Evolutionary conservation across 2,888 invertebrate genomes (phyloP), one percentile per base, ranked within the genome.

Genomic region (Anthoptus insignis): DNA sequence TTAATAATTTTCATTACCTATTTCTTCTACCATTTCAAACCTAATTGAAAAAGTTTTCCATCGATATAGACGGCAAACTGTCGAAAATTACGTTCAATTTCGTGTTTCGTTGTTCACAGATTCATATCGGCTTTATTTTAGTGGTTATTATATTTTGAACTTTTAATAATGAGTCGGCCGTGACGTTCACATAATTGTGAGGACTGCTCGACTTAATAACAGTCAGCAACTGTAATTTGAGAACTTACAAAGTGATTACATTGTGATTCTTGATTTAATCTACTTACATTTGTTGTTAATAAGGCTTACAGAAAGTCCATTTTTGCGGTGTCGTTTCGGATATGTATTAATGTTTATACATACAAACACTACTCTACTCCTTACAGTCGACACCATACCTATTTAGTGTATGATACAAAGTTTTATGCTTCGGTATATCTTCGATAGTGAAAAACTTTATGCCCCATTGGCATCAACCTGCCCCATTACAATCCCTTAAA

Each of bases 41-140:
- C 81, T 90, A 91, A 93, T 93, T 91, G 92, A 90, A 93, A 93
- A 93, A 92, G 78, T 93, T 92, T 89, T 86, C 77, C 80, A 84
- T 81, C 87, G 88, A 88, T 86, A 84, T 73, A 79, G 81, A 74
- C 74, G 80, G 80, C 79, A 80, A 86, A 90, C 80, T 79, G 81
- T 79, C 81, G 80, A 81, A 91, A 91, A 90, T 91, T 89, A 89
- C 81, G 77, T 78, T 83, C 84, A 81, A 82, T 83, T 85, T 80
- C 79, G 83, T 83, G 85, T 87, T 87, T 82, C 81, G 77, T 76
- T 74, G 80, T 73, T 74, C 64, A 73, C 71, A 82, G 87, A 89
- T 88, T 81, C 76, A 66, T 89, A 92, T 92, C 91, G 81, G 78
- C 73, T 82, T 82, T 82, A 84, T 60, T 84, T 84, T 82, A 83